Base-by-base conservation (phyloP, 2,797 vertebrate species). In the Numenius phaeopus region DNA sequence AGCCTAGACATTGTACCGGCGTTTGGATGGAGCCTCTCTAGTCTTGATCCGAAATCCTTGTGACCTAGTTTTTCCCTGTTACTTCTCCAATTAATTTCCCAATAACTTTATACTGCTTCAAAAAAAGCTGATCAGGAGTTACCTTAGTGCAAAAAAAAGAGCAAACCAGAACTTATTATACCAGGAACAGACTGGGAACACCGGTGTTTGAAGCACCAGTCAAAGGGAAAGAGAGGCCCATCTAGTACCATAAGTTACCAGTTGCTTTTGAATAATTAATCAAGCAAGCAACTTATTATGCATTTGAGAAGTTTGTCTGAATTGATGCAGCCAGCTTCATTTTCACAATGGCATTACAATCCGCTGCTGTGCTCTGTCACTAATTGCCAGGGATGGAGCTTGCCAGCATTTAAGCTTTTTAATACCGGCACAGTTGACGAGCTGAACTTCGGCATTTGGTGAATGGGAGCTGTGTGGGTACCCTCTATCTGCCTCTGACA, bases 201-300 rank as follows among this genome's bases (percentile, higher is more conserved):
- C 69, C 93, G 83, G 40, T 65, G 24, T 77, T 66, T 79, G 59
- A 81, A 73, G 82, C 85, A 77, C 26, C 73, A 80, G 32, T 78
- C 54, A 85, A 91, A 93, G 39, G 55, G 66, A 94, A 84, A 93
- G 69, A 92, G 94, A 92, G 67, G 39, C 65, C 80, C 70, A n/a
- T 69, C 80, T 90, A 42, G 72, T 89, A 78, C 89, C 92, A 11
- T 71, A 76, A 95, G 44, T 89, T 97, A 83, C 90, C 61, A 67
- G 57, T 92, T 93, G 67, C 69, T 90, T 94, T 95, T 92, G 71
- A 96, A 96, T 96, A 96, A 96, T 96, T 94, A 93, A 95, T 39
- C 70, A 88, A 86, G 80, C 70, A 76, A 84, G 72, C 3, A 0
- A 70, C 52, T 26, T 52, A 50, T 47, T 93, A 62, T 77, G 66